Conservation (phyloP, 1,140 invertebrate species). For the Atopsyche davidsoni region DNA sequence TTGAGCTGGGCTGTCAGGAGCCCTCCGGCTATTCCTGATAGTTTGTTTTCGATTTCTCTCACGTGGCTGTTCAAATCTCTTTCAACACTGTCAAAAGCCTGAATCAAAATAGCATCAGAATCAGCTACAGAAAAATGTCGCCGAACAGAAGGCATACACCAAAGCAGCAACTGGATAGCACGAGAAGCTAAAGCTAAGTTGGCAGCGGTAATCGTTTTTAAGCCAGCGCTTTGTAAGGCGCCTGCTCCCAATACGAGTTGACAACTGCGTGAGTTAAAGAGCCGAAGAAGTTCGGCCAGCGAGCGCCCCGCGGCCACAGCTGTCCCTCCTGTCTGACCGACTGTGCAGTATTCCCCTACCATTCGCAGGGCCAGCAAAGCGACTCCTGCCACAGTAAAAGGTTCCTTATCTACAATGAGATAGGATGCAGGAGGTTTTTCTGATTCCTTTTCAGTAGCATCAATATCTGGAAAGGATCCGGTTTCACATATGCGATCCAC, state of each 20-base stretch:
- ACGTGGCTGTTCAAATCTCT: constrained; percentile 84
- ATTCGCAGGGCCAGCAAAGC: constrained; percentile 82
- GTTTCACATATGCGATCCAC: constrained; percentile 64
- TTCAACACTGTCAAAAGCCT: constrained; percentile 60
- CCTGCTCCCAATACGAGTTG: constrained; percentile 93
- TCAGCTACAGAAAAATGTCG: constrained; percentile 57
- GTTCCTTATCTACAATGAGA: constrained; percentile 71
- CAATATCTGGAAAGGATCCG: constrained; percentile 45
- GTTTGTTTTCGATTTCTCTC: constrained; percentile 85
- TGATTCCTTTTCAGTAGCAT: constrained; percentile 34
- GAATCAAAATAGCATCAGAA: constrained; percentile 34
- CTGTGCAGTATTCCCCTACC: constrained; percentile 84
- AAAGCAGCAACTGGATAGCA: constrained; percentile 75
- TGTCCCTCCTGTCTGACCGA: constrained; percentile 60
- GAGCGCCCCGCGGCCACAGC: constrained; percentile 66
- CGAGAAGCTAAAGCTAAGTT: constrained; percentile 89
- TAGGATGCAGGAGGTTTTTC: constrained; percentile 46
- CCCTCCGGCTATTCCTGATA: constrained; percentile 82
- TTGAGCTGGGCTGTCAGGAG: constrained; percentile 69
- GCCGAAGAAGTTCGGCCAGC: constrained; percentile 79
- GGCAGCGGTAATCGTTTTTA: constrained; percentile 94
- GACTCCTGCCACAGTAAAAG: constrained; percentile 78
- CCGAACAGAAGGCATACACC: constrained; percentile 66
- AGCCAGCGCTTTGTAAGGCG: constrained; percentile 85
- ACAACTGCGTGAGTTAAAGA: constrained; percentile 90